Base-by-base conservation (phyloP, 2,113 vertebrate genomes). In the Phocoena phocoena region DNA sequence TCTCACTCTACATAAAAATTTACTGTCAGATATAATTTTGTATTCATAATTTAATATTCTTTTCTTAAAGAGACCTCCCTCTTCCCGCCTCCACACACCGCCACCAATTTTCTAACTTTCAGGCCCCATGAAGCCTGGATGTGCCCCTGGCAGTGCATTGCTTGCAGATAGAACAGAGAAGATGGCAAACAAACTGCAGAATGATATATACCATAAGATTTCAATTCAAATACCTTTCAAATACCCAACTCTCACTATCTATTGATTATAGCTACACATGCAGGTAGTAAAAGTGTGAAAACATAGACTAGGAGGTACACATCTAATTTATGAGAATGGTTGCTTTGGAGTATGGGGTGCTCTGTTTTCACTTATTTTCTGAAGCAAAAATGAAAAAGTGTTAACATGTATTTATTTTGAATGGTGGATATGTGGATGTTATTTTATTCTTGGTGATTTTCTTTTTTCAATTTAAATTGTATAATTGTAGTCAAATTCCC, bases 351-450 rank as follows among this genome's bases (percentile, higher is more conserved):
- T 47, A 63, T 6, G 9, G 63, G 20, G 36, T 44, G 6, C 15
- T 80, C 23, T 81, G 73, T 36, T 79, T 77, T 44, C 53, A 53
- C 41, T 89, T 63, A 63, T 85, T 91, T 92, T 86, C 71, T 79
- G 31, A 71, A 85, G 44, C 38, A 83, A 93, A 79, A 90, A 85
- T 71, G 63, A 85, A 89, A 93, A 89, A 90, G 13, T 50, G 33
- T 84, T 41, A 84, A 20, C 15, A 4, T 81, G 44, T 67, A 26
- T 50, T 68, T 76, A 36, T 76, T 90, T 68, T 88, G 68, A 60
- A 20, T 38, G 25, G 14, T 14, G 44, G 86, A 84, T 23, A 50
- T 7, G 17, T 41, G 18, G 71, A 26, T 36, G 12, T 83, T 68
- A 25, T 14, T n/a, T 67, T 47, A 90, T 63, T n/a, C 12, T 55